phyloP scores from a whole-genome alignment of 2,888 invertebrate genomes.

The Lucinisca nassula region DNA sequence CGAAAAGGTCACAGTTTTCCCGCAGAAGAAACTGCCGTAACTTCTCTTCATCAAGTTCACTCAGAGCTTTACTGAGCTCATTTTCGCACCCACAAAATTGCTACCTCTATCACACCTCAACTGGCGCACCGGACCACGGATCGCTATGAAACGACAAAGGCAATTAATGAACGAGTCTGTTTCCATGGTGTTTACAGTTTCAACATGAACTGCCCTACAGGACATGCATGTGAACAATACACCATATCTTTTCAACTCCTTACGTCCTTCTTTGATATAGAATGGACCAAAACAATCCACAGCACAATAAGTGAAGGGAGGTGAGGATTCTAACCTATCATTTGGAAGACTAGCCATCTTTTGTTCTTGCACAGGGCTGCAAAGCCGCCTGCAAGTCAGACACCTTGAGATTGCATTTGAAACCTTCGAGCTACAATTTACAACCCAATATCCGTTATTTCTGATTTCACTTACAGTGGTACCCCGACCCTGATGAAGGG shows the following conservation, averaged over 20 bases:
- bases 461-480: conserved; percentile 59
- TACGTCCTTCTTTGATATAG: conserved; percentile 75
- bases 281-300: conserved; percentile 85
- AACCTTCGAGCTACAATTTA: conserved; percentile 69
- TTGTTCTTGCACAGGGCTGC: conserved; percentile 64
- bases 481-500: conserved; percentile 57
- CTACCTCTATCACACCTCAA: conserved; percentile 72
- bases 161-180: conserved; percentile 72
- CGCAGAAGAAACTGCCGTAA: neutral
- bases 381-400: conserved; percentile 74
- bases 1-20: conserved; percentile 1
- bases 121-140: conserved; percentile 65
- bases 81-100: conserved; percentile 74
- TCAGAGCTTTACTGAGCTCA: conserved; percentile 46
- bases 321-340: conserved; percentile 73
- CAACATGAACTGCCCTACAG: conserved; percentile 81
- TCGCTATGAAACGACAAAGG: conserved; percentile 67
- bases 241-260: conserved; percentile 80
- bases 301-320: conserved; percentile 81
- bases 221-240: conserved; percentile 83
- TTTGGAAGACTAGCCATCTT: conserved; percentile 83
- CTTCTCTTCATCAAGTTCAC: neutral
- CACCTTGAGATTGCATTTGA: conserved; percentile 73
- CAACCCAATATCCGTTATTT: conserved; percentile 78
- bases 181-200: conserved; percentile 59